These are phyloP conservation scores for Gallinago stenura DNA, from an alignment of 2,797 vertebrate species.

Conservation along the genomic window DNA sequence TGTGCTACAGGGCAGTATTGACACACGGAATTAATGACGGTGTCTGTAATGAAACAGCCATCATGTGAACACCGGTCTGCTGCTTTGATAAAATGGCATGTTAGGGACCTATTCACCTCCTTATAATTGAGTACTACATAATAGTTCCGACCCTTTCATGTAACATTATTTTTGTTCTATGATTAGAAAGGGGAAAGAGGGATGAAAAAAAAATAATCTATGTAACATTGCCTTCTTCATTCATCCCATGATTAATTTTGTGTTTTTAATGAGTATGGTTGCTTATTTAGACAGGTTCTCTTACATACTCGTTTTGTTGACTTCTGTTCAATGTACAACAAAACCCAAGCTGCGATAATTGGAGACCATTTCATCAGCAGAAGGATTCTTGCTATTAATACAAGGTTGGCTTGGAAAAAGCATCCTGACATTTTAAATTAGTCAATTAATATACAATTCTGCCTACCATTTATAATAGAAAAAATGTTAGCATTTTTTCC, in stretches of 20 bases:
- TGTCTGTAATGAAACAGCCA: constrained; percentile 80
- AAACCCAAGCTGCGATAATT: constrained; percentile 87
- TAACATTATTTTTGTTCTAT: constrained; percentile 83
- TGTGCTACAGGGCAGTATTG: constrained; percentile 75
- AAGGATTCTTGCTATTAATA: constrained; percentile 90
- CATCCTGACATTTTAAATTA: constrained; percentile 79
- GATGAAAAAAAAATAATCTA: constrained; percentile 15
- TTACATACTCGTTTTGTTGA: constrained; percentile 81
- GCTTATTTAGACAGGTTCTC: constrained; percentile 80
- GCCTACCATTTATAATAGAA: constrained; percentile 63
- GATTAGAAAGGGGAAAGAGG: constrained; percentile 73
- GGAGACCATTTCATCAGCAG: constrained; percentile 80
- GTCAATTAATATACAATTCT: constrained; percentile 79
- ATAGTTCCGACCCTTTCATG: constrained; percentile 83
- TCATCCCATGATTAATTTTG: constrained; percentile 92
- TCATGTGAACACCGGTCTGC: constrained; percentile 78
- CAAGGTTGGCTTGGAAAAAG: constrained; percentile 91
- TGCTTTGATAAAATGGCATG: constrained; percentile 77
- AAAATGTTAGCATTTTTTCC: constrained; percentile 66
- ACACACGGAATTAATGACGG: constrained; percentile 91
- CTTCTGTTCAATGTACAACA: constrained; percentile 85
- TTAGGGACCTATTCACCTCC: constrained; percentile 83
- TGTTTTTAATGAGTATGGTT: constrained; percentile 85
- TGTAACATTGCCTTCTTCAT: constrained; percentile 81
- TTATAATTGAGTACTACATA: constrained; percentile 85